Percentiles rank a stretch among this genome's conserved stretches.
Evolutionary conservation across 1,140 invertebrate genomes (phyloP).

Genomic region (Hylaeus anthracinus): DNA sequence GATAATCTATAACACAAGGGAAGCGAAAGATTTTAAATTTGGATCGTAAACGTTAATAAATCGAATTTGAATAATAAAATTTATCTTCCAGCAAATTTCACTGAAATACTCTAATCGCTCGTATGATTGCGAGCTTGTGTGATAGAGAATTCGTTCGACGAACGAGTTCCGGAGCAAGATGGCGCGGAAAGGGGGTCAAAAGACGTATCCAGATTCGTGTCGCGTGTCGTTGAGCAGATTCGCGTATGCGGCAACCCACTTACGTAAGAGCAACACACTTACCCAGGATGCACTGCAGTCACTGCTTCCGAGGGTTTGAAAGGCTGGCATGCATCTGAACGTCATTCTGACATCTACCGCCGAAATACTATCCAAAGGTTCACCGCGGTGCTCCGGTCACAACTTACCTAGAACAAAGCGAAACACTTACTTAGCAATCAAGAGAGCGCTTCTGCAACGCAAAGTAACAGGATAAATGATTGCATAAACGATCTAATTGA

Average conservation of each 20-base stretch:
- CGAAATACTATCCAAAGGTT: constrained; percentile 69
- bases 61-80: too few relatives aligned
- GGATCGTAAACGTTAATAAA: too few relatives aligned
- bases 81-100: too few relatives aligned
- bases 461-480: background rate
- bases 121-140: too few relatives aligned
- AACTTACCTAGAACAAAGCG: constrained; percentile 81
- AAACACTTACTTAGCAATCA: constrained; percentile 79
- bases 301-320: constrained; percentile 83
- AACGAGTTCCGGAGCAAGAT: background rate
- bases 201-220: background rate
- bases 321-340: constrained; percentile 85
- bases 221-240: background rate
- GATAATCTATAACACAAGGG: too few relatives aligned
- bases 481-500: too few relatives aligned
- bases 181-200: background rate
- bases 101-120: too few relatives aligned
- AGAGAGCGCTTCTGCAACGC: background rate
- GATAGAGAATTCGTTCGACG: background rate
- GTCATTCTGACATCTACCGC: constrained; percentile 73
- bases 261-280: constrained; percentile 74
- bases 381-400: constrained; percentile 73
- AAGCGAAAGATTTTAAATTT: too few relatives aligned
- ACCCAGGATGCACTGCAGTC: constrained; percentile 86
- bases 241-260: constrained; percentile 17